Base-by-base conservation (phyloP, 2,888 invertebrate genomes). In the Muschampia plurimacula region DNA sequence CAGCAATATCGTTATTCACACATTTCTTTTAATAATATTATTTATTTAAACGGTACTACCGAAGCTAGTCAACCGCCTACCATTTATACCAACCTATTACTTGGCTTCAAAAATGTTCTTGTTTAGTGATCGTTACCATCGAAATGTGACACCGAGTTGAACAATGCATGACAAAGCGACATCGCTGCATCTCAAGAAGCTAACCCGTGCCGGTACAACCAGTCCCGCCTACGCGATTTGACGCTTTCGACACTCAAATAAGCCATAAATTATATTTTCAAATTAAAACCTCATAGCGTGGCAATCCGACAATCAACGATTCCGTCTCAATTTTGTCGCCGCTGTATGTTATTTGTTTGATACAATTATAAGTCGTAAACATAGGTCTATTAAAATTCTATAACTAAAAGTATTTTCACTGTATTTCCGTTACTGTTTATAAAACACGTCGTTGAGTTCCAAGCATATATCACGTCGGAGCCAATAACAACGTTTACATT, bases 211-310 rank as follows among this genome's bases (percentile, higher is more conserved):
- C 64, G 39, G 65, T 73, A 75, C 67, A 86, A 83, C 86, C 77
- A 79, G 88, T 85, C 79, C 86, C 89, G 84, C 93, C 93, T 86
- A 93, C 93, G 83, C 88, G 77, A 87, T 88, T 83, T 78, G 77
- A 75, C 86, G 87, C 88, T 94, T 93, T 92, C 93, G 88, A 92
- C 93, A 92, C 89, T 86, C 86, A 86, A 89, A 89, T 88, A 88
- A 90, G 86, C 85, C 84, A 89, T 93, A 92, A 91, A 93, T 92
- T 92, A 91, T 90, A 32, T 65, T 49, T 65, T 65, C 12, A 89
- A 91, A 90, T 92, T 90, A 87, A 88, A 91, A 91, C 89, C 84
- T 84, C 83, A 85, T 85, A 86, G 81, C 82, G 79, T 75, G 78
- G 85, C 83, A 83, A 84, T 83, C 83, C 78, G 84, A 74, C 83